A percentile compares a stretch with the other conserved stretches of the same genome.
Evolutionary conservation across 2,888 invertebrate species (phyloP).

Genomic region (Erynnis tages): DNA sequence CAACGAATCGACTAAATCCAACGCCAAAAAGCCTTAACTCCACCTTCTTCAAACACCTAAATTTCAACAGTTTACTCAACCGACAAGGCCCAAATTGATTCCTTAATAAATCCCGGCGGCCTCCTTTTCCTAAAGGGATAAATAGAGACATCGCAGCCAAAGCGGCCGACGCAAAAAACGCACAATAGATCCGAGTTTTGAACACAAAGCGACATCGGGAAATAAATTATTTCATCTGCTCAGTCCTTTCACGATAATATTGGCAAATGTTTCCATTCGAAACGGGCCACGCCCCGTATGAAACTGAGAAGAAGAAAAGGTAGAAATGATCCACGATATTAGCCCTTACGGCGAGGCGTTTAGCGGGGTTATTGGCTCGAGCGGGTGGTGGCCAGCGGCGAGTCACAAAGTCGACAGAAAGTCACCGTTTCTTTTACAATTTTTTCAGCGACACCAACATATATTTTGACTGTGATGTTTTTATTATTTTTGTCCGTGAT

Average conservation of each 20-base stretch:
- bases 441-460: slow-evolving; percentile 69
- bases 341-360: slow-evolving; percentile 23
- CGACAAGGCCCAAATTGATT: slow-evolving; percentile 22
- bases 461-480: slow-evolving; percentile 82
- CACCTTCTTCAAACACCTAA: slow-evolving; percentile 1
- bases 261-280: slow-evolving; percentile 81
- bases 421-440: slow-evolving; percentile 69
- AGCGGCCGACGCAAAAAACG: slow-evolving; percentile 71
- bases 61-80: slow-evolving; percentile 1
- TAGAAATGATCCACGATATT: slow-evolving; percentile 26
- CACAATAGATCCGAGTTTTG: slow-evolving; percentile 75
- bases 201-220: slow-evolving; percentile 78
- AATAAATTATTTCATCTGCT: slow-evolving; percentile 81
- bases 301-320: slow-evolving; percentile 51
- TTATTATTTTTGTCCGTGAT: slow-evolving; percentile 80
- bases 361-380: slow-evolving; percentile 36
- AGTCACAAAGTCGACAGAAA: slow-evolving; percentile 67
- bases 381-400: slow-evolving; percentile 34
- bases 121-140: slow-evolving; percentile 65
- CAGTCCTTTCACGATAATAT: slow-evolving; percentile 80
- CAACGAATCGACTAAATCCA: slow-evolving; percentile 34
- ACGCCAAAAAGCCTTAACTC: slow-evolving; percentile 26
- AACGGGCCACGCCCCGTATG: slow-evolving; percentile 73
- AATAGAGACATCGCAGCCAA: slow-evolving; percentile 74
- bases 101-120: slow-evolving; percentile 49